Conservation (phyloP, 92 coral and sea anemone genomes). For the Phymanthus crucifer region DNA sequence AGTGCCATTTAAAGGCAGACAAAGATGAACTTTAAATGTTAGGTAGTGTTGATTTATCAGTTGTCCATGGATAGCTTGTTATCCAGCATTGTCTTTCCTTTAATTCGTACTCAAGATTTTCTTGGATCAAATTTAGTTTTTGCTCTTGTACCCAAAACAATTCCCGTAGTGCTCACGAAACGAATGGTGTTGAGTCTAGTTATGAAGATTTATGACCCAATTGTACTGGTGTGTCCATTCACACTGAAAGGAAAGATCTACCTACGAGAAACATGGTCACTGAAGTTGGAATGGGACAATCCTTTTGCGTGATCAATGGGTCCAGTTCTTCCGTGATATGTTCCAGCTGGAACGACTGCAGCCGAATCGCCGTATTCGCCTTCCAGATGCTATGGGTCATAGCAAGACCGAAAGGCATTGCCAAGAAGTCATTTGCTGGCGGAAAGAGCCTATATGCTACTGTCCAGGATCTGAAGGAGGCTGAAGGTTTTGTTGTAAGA, state of each 20-base stretch:
- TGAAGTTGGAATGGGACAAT: slow-evolving; percentile 58
- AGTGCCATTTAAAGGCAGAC: slow-evolving; percentile 52
- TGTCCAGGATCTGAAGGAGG: slow-evolving; percentile 24
- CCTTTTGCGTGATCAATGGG: slow-evolving; percentile 42
- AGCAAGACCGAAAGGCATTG: slow-evolving; percentile 49
- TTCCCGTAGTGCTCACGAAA: no score
- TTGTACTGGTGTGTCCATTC: slow-evolving; percentile 60
- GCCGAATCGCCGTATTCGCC: slow-evolving; percentile 46
- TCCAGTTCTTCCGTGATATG: slow-evolving; percentile 38
- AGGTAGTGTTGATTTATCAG: slow-evolving; percentile 57
- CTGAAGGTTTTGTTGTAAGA: slow-evolving; percentile 29
- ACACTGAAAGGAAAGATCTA: slow-evolving; percentile 57
- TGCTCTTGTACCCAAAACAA: no score
- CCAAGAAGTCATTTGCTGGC: slow-evolving; percentile 31
- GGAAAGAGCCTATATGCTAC: slow-evolving; percentile 22
- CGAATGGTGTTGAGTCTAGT: slow-evolving; percentile 62
- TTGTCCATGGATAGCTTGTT: slow-evolving; percentile 71
- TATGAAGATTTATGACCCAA: slow-evolving; percentile 64
- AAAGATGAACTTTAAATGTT: slow-evolving; percentile 52
- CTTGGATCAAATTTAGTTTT: slow-evolving; percentile 61
- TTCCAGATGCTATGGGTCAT: slow-evolving; percentile 38
- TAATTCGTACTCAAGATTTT: slow-evolving; percentile 62
- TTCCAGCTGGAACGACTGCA: slow-evolving; percentile 46
- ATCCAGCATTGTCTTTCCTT: slow-evolving; percentile 56
- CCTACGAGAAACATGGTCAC: slow-evolving; percentile 62